Percentiles rank a stretch among this genome's conserved stretches.
Conservation (phyloP, 2,113 vertebrate species). For the Aphyosemion australe region DNA sequence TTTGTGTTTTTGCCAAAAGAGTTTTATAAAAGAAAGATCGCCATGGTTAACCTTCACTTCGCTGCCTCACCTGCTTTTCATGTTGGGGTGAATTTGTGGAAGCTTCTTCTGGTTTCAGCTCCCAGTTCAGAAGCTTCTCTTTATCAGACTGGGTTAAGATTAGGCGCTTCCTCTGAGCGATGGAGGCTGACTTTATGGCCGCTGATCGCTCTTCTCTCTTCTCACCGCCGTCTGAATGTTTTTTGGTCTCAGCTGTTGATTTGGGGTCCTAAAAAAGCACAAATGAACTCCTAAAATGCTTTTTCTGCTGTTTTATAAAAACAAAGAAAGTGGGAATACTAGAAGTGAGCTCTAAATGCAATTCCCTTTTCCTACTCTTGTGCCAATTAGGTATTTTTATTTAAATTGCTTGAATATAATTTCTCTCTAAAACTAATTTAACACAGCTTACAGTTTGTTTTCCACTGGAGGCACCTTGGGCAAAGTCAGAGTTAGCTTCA, state of each 20-base stretch:
- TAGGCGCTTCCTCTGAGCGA: slow-evolving; percentile 62
- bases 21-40: neutral
- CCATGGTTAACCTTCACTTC: neutral
- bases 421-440: neutral
- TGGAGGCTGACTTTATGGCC: neutral
- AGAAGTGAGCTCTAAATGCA: too few species aligned
- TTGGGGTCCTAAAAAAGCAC: slow-evolving; percentile 24
- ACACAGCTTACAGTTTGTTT: slow-evolving; percentile 28
- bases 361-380: too few species aligned
- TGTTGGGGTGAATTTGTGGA: neutral
- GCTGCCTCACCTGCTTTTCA: slow-evolving; percentile 36
- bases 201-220: neutral
- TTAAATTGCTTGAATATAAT: too few species aligned
- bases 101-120: slow-evolving; percentile 36
- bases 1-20: neutral
- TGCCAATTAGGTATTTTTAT: too few species aligned
- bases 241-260: slow-evolving; percentile 9
- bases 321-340: too few species aligned
- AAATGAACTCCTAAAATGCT: neutral
- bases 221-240: slow-evolving; percentile 18
- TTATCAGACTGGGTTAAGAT: slow-evolving; percentile 59
- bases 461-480: slow-evolving; percentile 59
- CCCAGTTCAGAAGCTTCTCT: slow-evolving; percentile 74
- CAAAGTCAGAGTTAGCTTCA: slow-evolving; percentile 67
- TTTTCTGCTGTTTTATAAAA: neutral